These are phyloP conservation scores for Pipa parva DNA, from an alignment of 2,113 vertebrate species.

Conservation along the genomic window DNA sequence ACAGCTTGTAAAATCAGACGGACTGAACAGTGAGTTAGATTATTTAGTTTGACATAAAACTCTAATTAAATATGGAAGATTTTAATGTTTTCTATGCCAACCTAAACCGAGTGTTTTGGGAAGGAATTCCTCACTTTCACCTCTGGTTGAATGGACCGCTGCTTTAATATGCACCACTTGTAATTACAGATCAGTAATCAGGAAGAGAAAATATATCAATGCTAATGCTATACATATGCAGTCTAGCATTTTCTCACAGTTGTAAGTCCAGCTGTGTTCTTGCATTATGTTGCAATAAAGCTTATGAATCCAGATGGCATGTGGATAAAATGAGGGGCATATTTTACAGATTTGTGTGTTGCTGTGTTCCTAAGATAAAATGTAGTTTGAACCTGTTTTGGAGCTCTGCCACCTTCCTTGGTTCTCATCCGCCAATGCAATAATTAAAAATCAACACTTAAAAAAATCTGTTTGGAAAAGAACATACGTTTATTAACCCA, in stretches of 20 bases:
- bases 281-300: constrained; percentile 28
- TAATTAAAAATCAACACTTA: too few relatives aligned
- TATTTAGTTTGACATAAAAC: background rate
- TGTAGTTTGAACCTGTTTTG: constrained; percentile 7
- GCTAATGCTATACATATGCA: background rate
- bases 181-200: constrained; percentile 35
- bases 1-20: too few relatives aligned
- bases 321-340: constrained; percentile 10
- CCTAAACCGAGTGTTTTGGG: background rate
- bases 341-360: constrained; percentile 7
- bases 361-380: background rate
- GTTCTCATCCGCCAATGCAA: background rate
- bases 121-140: background rate
- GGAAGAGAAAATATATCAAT: constrained; percentile 17
- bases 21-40: too few relatives aligned
- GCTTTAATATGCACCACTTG: constrained; percentile 8
- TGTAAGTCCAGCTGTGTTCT: constrained; percentile 27
- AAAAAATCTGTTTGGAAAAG: too few relatives aligned
- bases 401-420: background rate
- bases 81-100: background rate
- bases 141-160: background rate
- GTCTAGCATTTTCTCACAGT: constrained; percentile 1
- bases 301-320: constrained; percentile 25
- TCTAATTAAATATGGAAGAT: background rate
- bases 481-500: too few relatives aligned